phyloP scores from a whole-genome alignment of 2,888 invertebrate genomes.

The Entomobrya multifasciata region DNA sequence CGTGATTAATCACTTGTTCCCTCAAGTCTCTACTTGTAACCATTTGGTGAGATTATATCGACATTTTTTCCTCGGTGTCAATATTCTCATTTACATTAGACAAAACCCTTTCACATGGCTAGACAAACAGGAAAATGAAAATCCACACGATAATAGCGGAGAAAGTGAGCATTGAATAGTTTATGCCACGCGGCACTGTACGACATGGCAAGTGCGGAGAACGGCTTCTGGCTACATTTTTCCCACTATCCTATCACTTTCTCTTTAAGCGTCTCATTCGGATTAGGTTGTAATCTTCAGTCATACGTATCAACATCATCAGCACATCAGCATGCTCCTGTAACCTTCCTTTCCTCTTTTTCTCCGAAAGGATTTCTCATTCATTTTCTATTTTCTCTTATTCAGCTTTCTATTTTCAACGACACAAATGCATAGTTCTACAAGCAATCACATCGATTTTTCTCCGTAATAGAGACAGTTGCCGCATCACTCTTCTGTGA shows the following conservation, averaged over 20 bases:
- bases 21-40: too few relatives aligned
- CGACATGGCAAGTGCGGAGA: constrained; percentile 60
- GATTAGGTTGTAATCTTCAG: constrained; percentile 74
- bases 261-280: constrained; percentile 69
- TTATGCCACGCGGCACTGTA: too few relatives aligned
- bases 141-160: constrained; percentile 23
- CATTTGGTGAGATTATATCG: neutral
- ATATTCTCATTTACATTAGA: constrained; percentile 66
- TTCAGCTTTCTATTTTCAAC: neutral
- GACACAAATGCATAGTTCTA: neutral
- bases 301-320: constrained; percentile 61
- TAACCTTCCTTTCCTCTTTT: constrained; percentile 40
- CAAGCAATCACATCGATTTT: constrained; percentile 74
- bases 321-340: constrained; percentile 3
- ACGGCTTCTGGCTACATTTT: constrained; percentile 63
- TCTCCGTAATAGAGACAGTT: constrained; percentile 59
- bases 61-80: constrained; percentile 43
- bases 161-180: neutral
- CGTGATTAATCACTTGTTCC: too few relatives aligned
- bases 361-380: constrained; percentile 33
- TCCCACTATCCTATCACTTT: constrained; percentile 68
- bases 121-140: constrained; percentile 40
- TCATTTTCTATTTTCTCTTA: constrained; percentile 58
- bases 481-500: constrained; percentile 10
- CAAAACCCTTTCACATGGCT: constrained; percentile 31